phyloP scores from a whole-genome alignment of 2,888 invertebrate species.

The Apotomis turbidana region DNA sequence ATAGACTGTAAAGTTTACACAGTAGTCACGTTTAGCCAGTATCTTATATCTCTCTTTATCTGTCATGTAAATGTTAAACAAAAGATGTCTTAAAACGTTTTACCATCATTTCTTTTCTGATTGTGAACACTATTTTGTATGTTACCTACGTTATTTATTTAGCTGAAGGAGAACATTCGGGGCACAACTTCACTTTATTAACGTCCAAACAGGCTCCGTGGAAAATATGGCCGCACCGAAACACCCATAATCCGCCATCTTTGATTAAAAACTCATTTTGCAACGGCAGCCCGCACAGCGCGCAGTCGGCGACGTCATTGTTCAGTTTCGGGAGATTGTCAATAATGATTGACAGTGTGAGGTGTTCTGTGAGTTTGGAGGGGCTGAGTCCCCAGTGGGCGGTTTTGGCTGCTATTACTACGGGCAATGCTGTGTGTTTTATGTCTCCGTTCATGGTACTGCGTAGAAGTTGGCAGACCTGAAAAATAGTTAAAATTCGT shows the following conservation, averaged over 20 bases:
- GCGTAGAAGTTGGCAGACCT: conserved; percentile 72
- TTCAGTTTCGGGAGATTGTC: conserved; percentile 56
- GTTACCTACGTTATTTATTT: background rate
- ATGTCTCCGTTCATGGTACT: conserved; percentile 58
- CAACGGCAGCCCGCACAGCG: conserved; percentile 84
- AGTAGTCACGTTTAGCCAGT: too few species aligned
- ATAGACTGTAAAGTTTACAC: too few species aligned
- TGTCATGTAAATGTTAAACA: too few species aligned
- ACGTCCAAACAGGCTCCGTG: conserved; percentile 85
- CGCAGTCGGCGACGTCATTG: conserved; percentile 68
- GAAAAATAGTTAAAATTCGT: conserved; percentile 44
- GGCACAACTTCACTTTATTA: conserved; percentile 79
- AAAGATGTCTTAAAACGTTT: too few species aligned
- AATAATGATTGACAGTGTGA: conserved; percentile 58
- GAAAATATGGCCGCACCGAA: conserved; percentile 85
- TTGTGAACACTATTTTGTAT: background rate
- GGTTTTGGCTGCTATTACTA: conserved; percentile 71
- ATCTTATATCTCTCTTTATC: too few species aligned
- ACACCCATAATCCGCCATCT: conserved; percentile 85
- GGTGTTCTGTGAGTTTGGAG: conserved; percentile 50
- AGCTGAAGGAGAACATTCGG: conserved; percentile 60
- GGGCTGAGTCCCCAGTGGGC: conserved; percentile 80
- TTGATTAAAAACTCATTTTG: conserved; percentile 83
- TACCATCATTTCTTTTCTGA: background rate
- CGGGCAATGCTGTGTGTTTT: conserved; percentile 74